Evolutionary conservation across 2,888 invertebrate species (phyloP).

Genomic region (Nomada goodeniana): DNA sequence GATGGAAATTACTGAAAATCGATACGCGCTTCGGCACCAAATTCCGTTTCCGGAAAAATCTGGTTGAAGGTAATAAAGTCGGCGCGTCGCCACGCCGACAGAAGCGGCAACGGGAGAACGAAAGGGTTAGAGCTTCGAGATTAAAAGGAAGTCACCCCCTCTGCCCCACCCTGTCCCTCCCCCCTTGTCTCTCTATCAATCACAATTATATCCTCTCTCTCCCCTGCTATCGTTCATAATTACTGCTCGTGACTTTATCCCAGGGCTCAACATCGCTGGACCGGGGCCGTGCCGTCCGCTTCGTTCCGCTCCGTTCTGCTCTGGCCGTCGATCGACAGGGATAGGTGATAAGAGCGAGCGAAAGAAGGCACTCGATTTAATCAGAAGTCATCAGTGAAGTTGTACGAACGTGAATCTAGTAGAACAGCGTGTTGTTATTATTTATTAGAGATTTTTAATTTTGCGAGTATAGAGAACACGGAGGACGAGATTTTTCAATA

Average conservation of each 20-base stretch:
- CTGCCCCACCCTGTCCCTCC: slow-evolving; percentile 55
- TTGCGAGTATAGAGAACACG: no score
- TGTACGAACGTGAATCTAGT: no score
- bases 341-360: slow-evolving; percentile 32
- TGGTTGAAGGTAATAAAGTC: slow-evolving; percentile 71
- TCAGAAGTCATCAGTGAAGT: not conserved
- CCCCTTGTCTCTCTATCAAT: slow-evolving; percentile 82
- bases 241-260: slow-evolving; percentile 83
- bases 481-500: no score
- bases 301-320: slow-evolving; percentile 23
- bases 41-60: slow-evolving; percentile 59
- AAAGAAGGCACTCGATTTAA: slow-evolving; percentile 11
- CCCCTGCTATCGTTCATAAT: slow-evolving; percentile 82
- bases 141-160: slow-evolving; percentile 84
- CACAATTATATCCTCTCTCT: slow-evolving; percentile 82
- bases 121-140: slow-evolving; percentile 83
- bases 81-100: slow-evolving; percentile 73
- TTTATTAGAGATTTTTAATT: no score
- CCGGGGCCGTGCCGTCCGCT: slow-evolving; percentile 43
- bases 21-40: slow-evolving; percentile 15
- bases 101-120: slow-evolving; percentile 77
- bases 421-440: no score
- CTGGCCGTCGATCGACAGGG: slow-evolving; percentile 13
- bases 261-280: slow-evolving; percentile 66
- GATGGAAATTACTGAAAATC: slow-evolving; percentile 4